A percentile compares a stretch with the other conserved stretches of the same genome.
These are phyloP conservation scores for Bombyx mori DNA, from an alignment of 1,140 invertebrate species.

Conservation along the genomic window DNA sequence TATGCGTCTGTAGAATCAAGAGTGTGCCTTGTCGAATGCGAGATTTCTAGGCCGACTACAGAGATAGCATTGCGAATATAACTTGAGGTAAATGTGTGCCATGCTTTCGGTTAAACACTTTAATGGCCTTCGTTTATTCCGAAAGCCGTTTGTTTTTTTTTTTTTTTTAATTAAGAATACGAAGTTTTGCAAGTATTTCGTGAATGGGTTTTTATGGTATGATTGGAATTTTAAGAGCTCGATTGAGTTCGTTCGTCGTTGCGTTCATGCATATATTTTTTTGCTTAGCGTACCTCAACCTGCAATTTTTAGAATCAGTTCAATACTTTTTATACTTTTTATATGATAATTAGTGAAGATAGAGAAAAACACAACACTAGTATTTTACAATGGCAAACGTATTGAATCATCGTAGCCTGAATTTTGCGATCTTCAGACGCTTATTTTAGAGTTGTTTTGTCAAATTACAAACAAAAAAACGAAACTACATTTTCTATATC, in stretches of 20 bases:
- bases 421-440: no score
- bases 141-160: background rate
- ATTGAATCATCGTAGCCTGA: no score
- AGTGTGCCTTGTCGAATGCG: slow-evolving; percentile 16
- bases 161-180: no score
- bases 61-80: slow-evolving; percentile 38
- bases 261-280: no score
- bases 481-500: background rate
- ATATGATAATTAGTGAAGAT: background rate
- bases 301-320: background rate
- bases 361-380: background rate
- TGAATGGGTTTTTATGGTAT: no score
- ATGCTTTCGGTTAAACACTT: slow-evolving; percentile 13
- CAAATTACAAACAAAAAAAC: no score
- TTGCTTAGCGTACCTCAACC: no score
- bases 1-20: background rate
- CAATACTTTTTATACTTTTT: background rate
- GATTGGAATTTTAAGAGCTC: no score
- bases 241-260: no score
- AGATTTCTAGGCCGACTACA: slow-evolving; percentile 37
- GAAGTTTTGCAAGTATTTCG: no score
- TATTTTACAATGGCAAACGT: no score
- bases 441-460: no score
- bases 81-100: slow-evolving; percentile 18
- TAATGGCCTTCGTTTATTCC: slow-evolving; percentile 8